phyloP scores from a whole-genome alignment of 2,113 vertebrate genomes.

The Gavia stellata region DNA sequence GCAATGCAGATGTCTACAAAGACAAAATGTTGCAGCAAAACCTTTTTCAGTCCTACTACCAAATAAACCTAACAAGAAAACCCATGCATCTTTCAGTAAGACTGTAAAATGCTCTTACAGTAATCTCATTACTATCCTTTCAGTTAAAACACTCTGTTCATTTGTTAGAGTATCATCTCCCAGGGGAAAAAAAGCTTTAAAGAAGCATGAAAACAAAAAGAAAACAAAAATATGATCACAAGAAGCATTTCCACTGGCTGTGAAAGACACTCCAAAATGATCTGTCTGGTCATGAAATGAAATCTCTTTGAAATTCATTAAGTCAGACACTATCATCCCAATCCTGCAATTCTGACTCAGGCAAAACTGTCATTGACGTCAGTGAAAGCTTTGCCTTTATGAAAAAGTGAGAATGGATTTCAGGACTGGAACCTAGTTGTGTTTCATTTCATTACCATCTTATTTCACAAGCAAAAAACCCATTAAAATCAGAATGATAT shows the following conservation, averaged over 20 bases:
- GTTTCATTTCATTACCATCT: constrained; percentile 47
- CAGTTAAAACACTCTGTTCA: background rate
- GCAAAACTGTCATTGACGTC: constrained; percentile 32
- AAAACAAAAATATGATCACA: background rate
- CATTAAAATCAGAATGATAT: constrained; percentile 10
- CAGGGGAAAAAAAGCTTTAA: background rate
- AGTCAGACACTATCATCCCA: constrained; percentile 28
- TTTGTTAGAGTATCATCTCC: background rate
- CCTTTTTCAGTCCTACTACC: background rate
- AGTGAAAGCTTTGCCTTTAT: background rate
- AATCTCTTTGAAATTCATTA: constrained; percentile 50
- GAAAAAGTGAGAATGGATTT: background rate
- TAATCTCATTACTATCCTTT: background rate
- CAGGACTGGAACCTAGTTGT: constrained; percentile 14
- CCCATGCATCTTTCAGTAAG: background rate
- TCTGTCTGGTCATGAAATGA: constrained; percentile 34
- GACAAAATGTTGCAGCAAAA: background rate
- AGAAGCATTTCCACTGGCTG: background rate
- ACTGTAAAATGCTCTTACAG: background rate
- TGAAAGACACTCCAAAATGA: constrained; percentile 8
- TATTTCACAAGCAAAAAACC: background rate
- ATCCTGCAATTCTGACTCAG: constrained; percentile 6
- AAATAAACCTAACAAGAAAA: background rate
- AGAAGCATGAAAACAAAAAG: background rate
- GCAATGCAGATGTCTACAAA: background rate